These are phyloP conservation scores for Notarius quadriscutis DNA, from an alignment of 2,113 vertebrate species.

Conservation along the genomic window DNA sequence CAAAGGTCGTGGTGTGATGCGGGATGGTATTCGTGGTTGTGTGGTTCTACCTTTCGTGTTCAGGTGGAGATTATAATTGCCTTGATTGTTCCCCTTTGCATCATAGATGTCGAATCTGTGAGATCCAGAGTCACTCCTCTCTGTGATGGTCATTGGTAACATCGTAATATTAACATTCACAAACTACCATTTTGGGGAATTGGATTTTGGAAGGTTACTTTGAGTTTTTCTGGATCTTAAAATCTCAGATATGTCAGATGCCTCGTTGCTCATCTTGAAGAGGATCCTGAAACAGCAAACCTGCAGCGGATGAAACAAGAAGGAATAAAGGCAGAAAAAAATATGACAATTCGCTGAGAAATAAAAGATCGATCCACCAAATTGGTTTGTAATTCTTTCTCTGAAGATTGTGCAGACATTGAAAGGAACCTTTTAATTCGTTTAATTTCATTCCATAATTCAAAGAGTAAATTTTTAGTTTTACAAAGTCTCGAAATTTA, in stretches of 20 bases:
- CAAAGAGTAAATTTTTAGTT: neutral
- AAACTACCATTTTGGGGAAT: neutral
- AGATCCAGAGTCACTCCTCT: neutral
- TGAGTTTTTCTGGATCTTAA: neutral
- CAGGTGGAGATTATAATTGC: neutral
- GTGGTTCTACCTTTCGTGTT: neutral
- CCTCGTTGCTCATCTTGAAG: neutral
- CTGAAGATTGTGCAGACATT: neutral
- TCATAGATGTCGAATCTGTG: neutral
- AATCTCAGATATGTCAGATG: neutral
- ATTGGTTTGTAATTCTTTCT: neutral
- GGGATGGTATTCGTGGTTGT: neutral
- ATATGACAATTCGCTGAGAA: neutral
- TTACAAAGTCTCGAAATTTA: neutral
- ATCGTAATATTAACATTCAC: neutral
- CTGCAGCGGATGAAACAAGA: neutral
- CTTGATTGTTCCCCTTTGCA: neutral
- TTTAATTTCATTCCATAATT: neutral
- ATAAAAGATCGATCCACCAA: neutral
- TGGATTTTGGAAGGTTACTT: neutral
- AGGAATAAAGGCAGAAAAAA: too few relatives aligned
- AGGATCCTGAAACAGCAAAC: neutral
- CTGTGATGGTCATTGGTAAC: conserved; percentile 8
- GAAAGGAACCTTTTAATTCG: neutral
- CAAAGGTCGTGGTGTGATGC: too few relatives aligned